These are phyloP conservation scores for Spongilla lacustris DNA, from an alignment of 37 sponge, comb jelly and placozoan species.

Conservation along the genomic window DNA sequence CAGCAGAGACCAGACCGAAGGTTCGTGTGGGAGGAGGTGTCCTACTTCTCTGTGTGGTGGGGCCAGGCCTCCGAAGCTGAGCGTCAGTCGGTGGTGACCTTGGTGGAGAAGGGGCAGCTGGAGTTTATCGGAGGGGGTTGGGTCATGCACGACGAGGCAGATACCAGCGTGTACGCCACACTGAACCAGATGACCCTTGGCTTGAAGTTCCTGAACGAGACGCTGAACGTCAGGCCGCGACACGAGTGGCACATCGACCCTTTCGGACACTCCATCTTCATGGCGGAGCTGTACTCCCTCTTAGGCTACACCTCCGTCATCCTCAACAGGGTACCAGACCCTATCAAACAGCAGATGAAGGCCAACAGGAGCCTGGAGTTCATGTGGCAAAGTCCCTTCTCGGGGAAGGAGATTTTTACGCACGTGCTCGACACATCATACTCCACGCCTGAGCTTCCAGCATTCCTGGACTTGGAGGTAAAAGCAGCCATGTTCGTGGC, in stretches of 20 bases:
- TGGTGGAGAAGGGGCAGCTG: conserved; percentile 46
- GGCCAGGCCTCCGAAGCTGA: conserved; percentile 12
- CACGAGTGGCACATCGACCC: conserved; percentile 51
- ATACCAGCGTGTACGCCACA: neutral
- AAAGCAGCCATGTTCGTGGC: conserved; percentile 31
- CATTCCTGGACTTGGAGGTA: conserved; percentile 10
- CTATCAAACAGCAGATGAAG: conserved; percentile 78
- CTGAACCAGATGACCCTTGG: conserved; percentile 29
- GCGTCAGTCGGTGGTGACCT: no score
- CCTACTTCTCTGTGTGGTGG: conserved; percentile 64
- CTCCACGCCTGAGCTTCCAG: conserved; percentile 37
- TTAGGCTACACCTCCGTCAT: conserved; percentile 65
- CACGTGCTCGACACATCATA: conserved; percentile 67
- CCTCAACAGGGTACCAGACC: conserved; percentile 83
- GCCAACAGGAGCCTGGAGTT: conserved; percentile 70
- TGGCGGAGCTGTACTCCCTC: conserved; percentile 47
- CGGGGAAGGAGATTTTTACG: conserved; percentile 36
- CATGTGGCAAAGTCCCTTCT: conserved; percentile 51
- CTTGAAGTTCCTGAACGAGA: conserved; percentile 8
- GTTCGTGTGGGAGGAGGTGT: conserved; percentile 79
- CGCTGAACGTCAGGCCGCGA: conserved; percentile 14
- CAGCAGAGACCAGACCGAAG: conserved; percentile 23
- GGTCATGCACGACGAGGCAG: conserved; percentile 95
- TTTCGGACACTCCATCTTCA: conserved; percentile 39
- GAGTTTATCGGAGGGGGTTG: conserved; percentile 93